phyloP scores from a whole-genome alignment of 2,888 invertebrate genomes.

The Rhingia rostrata region DNA sequence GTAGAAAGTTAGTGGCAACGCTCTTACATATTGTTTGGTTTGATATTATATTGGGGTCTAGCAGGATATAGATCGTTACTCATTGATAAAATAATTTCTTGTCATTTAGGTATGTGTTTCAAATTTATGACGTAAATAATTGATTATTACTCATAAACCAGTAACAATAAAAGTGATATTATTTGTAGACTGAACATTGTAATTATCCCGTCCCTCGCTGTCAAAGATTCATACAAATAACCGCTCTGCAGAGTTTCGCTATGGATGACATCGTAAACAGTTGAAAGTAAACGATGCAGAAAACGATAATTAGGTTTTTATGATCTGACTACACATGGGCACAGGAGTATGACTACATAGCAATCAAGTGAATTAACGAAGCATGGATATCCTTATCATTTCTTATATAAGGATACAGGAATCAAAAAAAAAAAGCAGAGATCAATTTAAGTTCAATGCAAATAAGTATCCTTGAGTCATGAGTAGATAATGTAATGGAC shows the following conservation, averaged over 20 bases:
- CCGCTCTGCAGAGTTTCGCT: not conserved
- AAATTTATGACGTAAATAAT: slow-evolving; percentile 47
- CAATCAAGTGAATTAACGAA: slow-evolving; percentile 56
- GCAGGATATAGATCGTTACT: slow-evolving; percentile 33
- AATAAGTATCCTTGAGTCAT: too few relatives aligned
- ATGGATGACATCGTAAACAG: slow-evolving; percentile 11
- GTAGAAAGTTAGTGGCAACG: not conserved
- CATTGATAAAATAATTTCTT: slow-evolving; percentile 60
- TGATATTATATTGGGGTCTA: not conserved
- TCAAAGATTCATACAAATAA: not conserved
- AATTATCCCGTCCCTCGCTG: slow-evolving; percentile 51
- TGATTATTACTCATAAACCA: slow-evolving; percentile 28
- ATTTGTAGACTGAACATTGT: not conserved
- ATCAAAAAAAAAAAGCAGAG: too few relatives aligned
- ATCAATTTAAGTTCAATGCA: too few relatives aligned
- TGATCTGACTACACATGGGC: slow-evolving; percentile 33
- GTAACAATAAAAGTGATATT: slow-evolving; percentile 3
- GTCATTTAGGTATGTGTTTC: not conserved
- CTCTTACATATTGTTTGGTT: not conserved
- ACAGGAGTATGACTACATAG: not conserved
- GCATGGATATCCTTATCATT: too few relatives aligned
- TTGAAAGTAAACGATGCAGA: slow-evolving; percentile 56
- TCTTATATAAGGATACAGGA: slow-evolving; percentile 5
- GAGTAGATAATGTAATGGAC: too few relatives aligned
- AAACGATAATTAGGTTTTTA: slow-evolving; percentile 58